Evolutionary conservation across 2,797 vertebrate genomes (phyloP), one percentile per base, ranked within the genome.

Genomic region (Coregonus ussuriensis): DNA sequence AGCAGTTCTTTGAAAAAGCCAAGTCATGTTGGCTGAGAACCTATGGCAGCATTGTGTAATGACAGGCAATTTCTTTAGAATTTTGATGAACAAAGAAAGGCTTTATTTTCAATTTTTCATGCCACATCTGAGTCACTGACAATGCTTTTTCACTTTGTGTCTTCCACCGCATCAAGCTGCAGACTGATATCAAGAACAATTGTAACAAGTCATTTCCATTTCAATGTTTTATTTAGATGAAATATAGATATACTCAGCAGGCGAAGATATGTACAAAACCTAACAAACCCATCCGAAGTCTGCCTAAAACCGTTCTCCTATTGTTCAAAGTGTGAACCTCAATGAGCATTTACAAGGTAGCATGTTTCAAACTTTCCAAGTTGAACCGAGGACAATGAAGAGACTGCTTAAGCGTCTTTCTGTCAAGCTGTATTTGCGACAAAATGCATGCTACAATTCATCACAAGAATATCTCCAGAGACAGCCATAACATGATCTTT

Each of bases 151-250:
- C 71, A 25, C 51, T 53, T 72, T n/a, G 21, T 31, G 15, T 33
- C 51, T 29, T 54, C 71, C 47, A 16, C 51, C 21, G 79, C 53
- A 56, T 74, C 63, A n/a, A 70, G 62, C 69, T 70, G 78, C 75
- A 79, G 65, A 81, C 72, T 67, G 67, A 76, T 54, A 86, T 76
- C 72, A 63, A 18, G 31, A 74, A 73, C 6, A 0, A 72, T 31
- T 78, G 77, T 84, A 81, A 85, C 68, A 52, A 79, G 77, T 83
- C 68, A 81, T 90, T 91, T 86, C 72, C 86, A 86, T 90, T 87
- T 88, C 15, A 83, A 86, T 86, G 82, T 91, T 90, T 89, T 85
- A 93, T 91, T 90, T 74, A 87, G 84, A 91, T 91, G 74, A 91
- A 91, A 88, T 84, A 88, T 82, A 87, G 83, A 90, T 90, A 81